A percentile compares a stretch with the other conserved stretches of the same genome.
Evolutionary conservation across 2,888 invertebrate genomes (phyloP).

Genomic region (Amblyjoppa proteus): DNA sequence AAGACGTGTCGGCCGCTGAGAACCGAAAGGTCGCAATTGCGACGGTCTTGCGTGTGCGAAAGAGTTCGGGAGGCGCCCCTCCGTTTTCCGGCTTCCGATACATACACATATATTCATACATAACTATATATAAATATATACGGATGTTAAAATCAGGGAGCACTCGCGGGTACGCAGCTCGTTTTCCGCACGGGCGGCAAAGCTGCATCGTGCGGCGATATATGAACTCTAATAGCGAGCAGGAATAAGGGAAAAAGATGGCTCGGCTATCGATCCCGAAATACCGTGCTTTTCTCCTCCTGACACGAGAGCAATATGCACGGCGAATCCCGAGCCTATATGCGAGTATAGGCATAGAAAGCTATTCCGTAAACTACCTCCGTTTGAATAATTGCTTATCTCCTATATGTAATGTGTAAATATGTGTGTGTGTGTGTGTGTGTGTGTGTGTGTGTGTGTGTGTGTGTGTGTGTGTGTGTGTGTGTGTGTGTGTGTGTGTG

Average conservation of each 20-base stretch:
- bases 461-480: too few species aligned
- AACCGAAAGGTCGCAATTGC: neutral
- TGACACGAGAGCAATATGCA: slow-evolving; percentile 23
- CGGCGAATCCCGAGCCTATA: neutral
- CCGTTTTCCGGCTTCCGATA: neutral
- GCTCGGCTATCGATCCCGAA: slow-evolving; percentile 51
- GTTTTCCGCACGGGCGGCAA: slow-evolving; percentile 11
- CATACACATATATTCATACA: neutral
- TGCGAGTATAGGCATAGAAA: slow-evolving; percentile 2
- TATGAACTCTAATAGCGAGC: slow-evolving; percentile 13
- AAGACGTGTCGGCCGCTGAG: neutral
- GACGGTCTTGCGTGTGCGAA: neutral
- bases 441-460: too few species aligned
- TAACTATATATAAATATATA: neutral
- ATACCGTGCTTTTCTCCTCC: slow-evolving; percentile 40
- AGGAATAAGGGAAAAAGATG: slow-evolving; percentile 18
- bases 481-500: too few species aligned
- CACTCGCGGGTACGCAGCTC: slow-evolving; percentile 48
- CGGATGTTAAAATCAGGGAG: slow-evolving; percentile 54
- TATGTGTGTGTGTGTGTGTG: too few species aligned
- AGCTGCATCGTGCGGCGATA: slow-evolving; percentile 6
- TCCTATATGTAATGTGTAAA: slow-evolving; percentile 43
- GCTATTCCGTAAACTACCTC: slow-evolving; percentile 17
- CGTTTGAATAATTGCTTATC: slow-evolving; percentile 60
- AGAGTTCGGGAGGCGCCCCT: neutral